phyloP scores from a whole-genome alignment of 2,113 vertebrate species.

The Hiodon tergisus region DNA sequence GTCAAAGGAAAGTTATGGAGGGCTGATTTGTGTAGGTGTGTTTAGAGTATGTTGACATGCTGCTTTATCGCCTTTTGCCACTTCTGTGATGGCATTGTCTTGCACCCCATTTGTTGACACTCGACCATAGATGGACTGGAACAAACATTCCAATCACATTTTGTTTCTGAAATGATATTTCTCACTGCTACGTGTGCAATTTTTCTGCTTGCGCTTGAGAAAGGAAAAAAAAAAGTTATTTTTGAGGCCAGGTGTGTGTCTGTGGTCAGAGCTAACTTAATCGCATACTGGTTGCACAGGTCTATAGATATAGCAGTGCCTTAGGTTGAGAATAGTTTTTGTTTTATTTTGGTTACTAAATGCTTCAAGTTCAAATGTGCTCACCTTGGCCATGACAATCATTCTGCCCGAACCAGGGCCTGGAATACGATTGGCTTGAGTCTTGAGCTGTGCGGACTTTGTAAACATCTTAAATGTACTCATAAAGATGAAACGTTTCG shows the following conservation, averaged over 20 bases:
- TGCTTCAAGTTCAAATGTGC: conserved; percentile 33
- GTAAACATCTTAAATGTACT: conserved; percentile 68
- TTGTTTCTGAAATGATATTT: too few relatives aligned
- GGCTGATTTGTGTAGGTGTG: too few relatives aligned
- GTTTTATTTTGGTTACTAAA: conserved; percentile 65
- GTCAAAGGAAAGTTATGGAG: too few relatives aligned
- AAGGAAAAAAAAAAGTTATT: conserved; percentile 21
- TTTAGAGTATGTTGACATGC: too few relatives aligned
- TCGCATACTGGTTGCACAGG: conserved; percentile 42
- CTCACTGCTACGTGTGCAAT: too few relatives aligned
- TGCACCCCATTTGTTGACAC: too few relatives aligned
- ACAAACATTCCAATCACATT: too few relatives aligned
- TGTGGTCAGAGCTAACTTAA: conserved; percentile 24
- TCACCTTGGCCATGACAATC: conserved; percentile 80
- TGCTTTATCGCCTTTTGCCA: too few relatives aligned
- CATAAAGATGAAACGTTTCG: conserved; percentile 60
- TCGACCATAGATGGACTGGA: too few relatives aligned
- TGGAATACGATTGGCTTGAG: conserved; percentile 51
- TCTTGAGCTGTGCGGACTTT: conserved; percentile 56
- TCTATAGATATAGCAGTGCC: conserved; percentile 73
- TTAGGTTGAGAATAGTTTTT: conserved; percentile 65
- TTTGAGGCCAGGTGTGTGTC: background rate
- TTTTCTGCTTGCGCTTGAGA: too few relatives aligned
- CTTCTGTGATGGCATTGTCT: too few relatives aligned
- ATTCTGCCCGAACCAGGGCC: conserved; percentile 51